Evolutionary conservation across 1,140 invertebrate species (phyloP).

Genomic region (Steinernema feltiae): DNA sequence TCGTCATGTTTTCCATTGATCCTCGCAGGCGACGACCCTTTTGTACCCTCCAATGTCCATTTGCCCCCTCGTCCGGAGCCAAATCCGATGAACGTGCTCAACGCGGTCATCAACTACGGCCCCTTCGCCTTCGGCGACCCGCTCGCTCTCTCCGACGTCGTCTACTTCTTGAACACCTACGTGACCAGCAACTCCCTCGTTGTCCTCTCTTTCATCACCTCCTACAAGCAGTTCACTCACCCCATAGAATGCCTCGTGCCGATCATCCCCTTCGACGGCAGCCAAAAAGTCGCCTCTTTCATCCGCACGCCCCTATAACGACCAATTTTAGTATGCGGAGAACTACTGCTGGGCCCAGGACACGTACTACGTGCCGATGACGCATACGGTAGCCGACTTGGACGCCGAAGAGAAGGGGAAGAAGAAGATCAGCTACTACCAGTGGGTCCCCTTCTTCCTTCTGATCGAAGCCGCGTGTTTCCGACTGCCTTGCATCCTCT

Average conservation of each 20-base stretch:
- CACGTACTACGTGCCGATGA: constrained; percentile 39
- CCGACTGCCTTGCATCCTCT: constrained; percentile 56
- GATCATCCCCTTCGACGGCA: background rate
- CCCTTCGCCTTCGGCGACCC: constrained; percentile 7
- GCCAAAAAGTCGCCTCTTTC: background rate
- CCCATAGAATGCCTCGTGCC: background rate
- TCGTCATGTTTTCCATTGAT: background rate
- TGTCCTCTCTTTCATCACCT: constrained; percentile 1
- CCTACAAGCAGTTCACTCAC: constrained; percentile 10
- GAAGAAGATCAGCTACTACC: constrained; percentile 54
- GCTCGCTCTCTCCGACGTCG: background rate
- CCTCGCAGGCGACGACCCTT: background rate
- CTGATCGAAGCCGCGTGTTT: constrained; percentile 58
- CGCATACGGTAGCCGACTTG: constrained; percentile 27
- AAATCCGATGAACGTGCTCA: background rate
- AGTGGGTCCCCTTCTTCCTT: constrained; percentile 59
- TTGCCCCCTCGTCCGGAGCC: too few relatives aligned
- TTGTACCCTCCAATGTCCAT: background rate
- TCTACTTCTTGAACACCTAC: constrained; percentile 5
- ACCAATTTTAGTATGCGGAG: constrained; percentile 31
- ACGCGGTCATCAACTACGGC: background rate
- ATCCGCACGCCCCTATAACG: background rate
- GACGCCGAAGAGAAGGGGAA: constrained; percentile 20
- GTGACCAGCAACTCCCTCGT: constrained; percentile 1
- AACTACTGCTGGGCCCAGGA: constrained; percentile 43